Evolutionary conservation across 2,113 vertebrate genomes (phyloP).

Genomic region (Cricetomys ansorgei): DNA sequence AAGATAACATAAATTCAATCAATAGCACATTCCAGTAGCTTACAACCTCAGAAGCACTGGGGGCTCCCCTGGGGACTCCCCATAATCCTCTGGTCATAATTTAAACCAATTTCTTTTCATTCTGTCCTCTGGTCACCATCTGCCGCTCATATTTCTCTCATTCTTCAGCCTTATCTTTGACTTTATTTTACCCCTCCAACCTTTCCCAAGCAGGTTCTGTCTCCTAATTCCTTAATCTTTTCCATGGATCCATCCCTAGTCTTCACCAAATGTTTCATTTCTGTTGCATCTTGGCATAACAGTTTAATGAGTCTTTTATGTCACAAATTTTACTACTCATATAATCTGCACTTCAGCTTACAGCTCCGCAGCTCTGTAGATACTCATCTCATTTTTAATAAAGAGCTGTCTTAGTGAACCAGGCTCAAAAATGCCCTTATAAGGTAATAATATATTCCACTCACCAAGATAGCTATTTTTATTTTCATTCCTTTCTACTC

Average conservation of each 20-base stretch:
- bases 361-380: conserved; percentile 22
- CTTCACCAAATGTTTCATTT: conserved; percentile 63
- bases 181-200: conserved; percentile 28
- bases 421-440: conserved; percentile 64
- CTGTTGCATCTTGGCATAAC: not conserved
- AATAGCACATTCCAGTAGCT: conserved; percentile 61
- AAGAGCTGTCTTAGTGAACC: conserved; percentile 51
- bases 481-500: conserved; percentile 71
- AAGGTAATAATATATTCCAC: conserved; percentile 43
- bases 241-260: conserved; percentile 24
- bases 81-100: conserved; percentile 57
- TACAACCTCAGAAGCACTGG: conserved; percentile 21
- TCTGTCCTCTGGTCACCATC: conserved; percentile 18
- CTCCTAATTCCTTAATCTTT: conserved; percentile 59
- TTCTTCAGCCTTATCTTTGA: not conserved
- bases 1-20: conserved; percentile 67
- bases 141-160: conserved; percentile 35
- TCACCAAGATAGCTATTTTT: conserved; percentile 66
- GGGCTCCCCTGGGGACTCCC: conserved; percentile 35
- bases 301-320: conserved; percentile 52
- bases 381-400: conserved; percentile 65
- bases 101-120: conserved; percentile 64
- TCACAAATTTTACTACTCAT: conserved; percentile 44
- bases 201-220: conserved; percentile 35
- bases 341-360: conserved; percentile 43